Evolutionary conservation across 2,888 invertebrate genomes (phyloP).

Genomic region (Thymelicus sylvestris): DNA sequence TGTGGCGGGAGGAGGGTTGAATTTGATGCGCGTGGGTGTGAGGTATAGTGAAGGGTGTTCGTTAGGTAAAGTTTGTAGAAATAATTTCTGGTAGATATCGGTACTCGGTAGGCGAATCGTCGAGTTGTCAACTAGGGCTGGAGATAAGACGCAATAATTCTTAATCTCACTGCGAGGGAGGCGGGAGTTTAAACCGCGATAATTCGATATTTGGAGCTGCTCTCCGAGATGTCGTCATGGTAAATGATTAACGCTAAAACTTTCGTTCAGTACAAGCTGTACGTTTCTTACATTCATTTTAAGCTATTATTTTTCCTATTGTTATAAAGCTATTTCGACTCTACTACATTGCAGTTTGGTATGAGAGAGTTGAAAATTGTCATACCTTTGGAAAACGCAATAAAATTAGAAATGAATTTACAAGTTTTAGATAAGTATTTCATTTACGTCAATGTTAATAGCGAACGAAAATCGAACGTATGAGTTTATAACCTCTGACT

Average conservation of each 20-base stretch:
- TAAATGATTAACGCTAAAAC: constrained; percentile 7
- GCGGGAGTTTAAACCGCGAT: constrained; percentile 30
- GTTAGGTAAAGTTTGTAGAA: constrained; percentile 74
- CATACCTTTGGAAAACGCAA: too few species aligned
- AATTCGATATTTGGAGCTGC: constrained; percentile 19
- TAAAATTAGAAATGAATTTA: too few species aligned
- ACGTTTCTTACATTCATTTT: too few species aligned
- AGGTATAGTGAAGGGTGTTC: constrained; percentile 47
- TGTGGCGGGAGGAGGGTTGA: constrained; percentile 49
- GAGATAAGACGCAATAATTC: constrained; percentile 79
- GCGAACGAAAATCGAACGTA: too few species aligned
- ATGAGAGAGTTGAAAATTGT: too few species aligned
- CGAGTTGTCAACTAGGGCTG: constrained; percentile 70
- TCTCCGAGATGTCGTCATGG: constrained; percentile 2
- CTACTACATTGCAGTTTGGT: too few species aligned
- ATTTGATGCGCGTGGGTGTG: constrained; percentile 45
- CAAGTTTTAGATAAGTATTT: too few species aligned
- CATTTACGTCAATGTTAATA: too few species aligned
- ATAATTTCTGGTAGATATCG: constrained; percentile 79
- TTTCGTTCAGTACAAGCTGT: background rate
- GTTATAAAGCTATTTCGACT: too few species aligned
- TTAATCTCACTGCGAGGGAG: constrained; percentile 60
- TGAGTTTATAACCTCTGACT: too few species aligned
- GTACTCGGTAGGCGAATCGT: constrained; percentile 75
- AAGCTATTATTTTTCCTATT: too few species aligned